Conservation (phyloP, 2,888 invertebrate genomes). For the Tenthredo notha region DNA sequence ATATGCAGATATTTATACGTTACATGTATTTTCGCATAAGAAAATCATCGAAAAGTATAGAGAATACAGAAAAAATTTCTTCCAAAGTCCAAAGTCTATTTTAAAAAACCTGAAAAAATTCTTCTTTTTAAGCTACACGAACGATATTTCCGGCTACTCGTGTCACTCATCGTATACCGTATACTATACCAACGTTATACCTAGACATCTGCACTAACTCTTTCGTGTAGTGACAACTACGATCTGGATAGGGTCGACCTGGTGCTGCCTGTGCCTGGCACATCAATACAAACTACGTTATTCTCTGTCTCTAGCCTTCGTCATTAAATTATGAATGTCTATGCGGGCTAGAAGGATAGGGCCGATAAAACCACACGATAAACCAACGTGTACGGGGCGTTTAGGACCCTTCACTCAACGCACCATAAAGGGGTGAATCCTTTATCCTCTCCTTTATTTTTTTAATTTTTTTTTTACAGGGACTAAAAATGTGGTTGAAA, state of each 20-base stretch:
- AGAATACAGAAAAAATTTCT: background rate
- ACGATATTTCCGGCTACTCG: slow-evolving; percentile 48
- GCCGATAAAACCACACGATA: slow-evolving; percentile 39
- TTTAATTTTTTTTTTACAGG: background rate
- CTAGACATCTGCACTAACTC: background rate
- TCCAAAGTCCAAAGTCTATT: background rate
- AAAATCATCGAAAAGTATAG: background rate
- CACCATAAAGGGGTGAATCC: background rate
- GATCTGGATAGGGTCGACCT: slow-evolving; percentile 3
- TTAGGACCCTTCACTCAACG: slow-evolving; percentile 22
- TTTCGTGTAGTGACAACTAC: slow-evolving; percentile 15
- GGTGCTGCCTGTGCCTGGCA: slow-evolving; percentile 39
- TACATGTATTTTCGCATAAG: background rate
- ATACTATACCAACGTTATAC: background rate
- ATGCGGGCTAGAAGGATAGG: background rate
- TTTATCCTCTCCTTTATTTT: background rate
- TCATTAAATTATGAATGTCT: slow-evolving; percentile 42
- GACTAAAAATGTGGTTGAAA: background rate
- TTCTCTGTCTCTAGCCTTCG: background rate
- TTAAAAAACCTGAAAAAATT: slow-evolving; percentile 25
- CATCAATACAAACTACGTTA: slow-evolving; percentile 6
- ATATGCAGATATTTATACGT: background rate
- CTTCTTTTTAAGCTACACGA: background rate
- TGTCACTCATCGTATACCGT: slow-evolving; percentile 34
- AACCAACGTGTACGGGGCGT: background rate